Conservation (phyloP, 2,888 invertebrate species). For the Cantharis lateralis region DNA sequence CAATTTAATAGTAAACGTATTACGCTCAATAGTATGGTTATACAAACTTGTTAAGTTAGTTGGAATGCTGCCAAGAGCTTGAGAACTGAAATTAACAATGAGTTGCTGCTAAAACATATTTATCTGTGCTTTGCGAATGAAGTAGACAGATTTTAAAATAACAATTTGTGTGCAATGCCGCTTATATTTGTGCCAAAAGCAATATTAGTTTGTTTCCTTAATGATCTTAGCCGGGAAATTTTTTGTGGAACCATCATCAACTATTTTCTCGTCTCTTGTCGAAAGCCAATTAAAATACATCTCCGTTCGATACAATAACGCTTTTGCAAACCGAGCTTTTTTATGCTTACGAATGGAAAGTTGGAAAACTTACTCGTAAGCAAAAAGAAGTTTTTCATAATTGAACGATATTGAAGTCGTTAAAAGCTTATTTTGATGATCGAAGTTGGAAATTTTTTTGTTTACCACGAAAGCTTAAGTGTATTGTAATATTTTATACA, state of each 20-base stretch:
- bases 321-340: background rate
- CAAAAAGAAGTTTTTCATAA: background rate
- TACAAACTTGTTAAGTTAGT: constrained; percentile 23
- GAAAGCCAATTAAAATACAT: constrained; percentile 8
- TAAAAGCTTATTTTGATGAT: background rate
- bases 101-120: constrained; percentile 23
- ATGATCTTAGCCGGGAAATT: constrained; percentile 9
- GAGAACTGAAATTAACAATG: constrained; percentile 25
- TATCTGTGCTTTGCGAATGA: constrained; percentile 18
- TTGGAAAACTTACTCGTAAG: background rate
- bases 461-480: background rate
- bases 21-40: constrained; percentile 14
- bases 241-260: background rate
- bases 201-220: constrained; percentile 16
- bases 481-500: background rate
- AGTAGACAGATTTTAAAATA: constrained; percentile 24
- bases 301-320: background rate
- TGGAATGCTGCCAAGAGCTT: constrained; percentile 20
- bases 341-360: background rate
- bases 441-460: background rate
- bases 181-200: constrained; percentile 16
- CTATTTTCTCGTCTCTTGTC: constrained; percentile 8
- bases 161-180: constrained; percentile 17
- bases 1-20: background rate
- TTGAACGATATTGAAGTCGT: background rate